Conservation (phyloP, 2,797 vertebrate genomes). For the Squalus acanthias region DNA sequence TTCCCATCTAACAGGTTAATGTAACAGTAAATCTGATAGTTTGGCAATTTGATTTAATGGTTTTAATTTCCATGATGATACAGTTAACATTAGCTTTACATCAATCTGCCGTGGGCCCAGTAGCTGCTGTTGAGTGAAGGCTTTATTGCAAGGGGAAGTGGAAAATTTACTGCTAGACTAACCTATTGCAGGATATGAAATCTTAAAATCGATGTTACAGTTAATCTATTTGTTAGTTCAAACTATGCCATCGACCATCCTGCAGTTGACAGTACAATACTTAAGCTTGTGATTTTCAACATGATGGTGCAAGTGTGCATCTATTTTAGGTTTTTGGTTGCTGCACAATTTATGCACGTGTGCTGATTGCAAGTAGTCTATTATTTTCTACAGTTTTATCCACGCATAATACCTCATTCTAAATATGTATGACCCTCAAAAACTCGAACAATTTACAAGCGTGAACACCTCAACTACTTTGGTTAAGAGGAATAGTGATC, state of each 20-base stretch:
- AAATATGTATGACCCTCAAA: too few species aligned
- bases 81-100: neutral
- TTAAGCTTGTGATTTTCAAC: neutral
- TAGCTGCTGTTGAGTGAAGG: neutral
- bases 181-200: neutral
- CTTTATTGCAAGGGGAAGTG: neutral
- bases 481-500: too few species aligned
- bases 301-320: neutral
- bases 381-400: neutral
- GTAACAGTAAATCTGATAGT: neutral
- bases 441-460: too few species aligned
- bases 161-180: constrained; percentile 3
- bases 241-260: neutral
- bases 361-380: too few species aligned
- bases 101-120: neutral
- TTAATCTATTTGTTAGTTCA: neutral
- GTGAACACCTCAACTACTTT: too few species aligned
- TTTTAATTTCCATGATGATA: neutral
- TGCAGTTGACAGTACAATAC: neutral
- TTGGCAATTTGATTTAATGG: neutral
- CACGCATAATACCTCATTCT: neutral
- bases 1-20: neutral
- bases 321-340: neutral
- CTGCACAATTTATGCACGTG: neutral
- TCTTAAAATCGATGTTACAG: neutral